A percentile compares a stretch with the other conserved stretches of the same genome.
Evolutionary conservation across 2,888 invertebrate species (phyloP).

Genomic region (Cynaeus angustus): DNA sequence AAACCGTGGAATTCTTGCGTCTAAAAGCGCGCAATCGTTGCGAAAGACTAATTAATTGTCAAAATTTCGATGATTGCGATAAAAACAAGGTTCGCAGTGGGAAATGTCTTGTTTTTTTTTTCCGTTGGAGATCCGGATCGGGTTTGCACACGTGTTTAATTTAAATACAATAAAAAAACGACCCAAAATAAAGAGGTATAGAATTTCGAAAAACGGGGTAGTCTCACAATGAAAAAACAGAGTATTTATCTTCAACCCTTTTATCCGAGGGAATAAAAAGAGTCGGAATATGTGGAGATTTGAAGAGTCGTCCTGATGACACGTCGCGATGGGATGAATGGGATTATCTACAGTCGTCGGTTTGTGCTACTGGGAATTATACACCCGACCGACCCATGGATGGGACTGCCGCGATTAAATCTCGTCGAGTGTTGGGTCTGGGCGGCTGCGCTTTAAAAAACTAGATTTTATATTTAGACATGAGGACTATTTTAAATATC

Average conservation of each 20-base stretch:
- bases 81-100: background rate
- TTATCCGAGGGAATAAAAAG: slow-evolving; percentile 38
- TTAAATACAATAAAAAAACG: slow-evolving; percentile 64
- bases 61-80: slow-evolving; percentile 3
- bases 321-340: slow-evolving; percentile 11
- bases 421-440: slow-evolving; percentile 25
- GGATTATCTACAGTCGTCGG: background rate
- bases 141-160: slow-evolving; percentile 60
- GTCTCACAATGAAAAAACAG: slow-evolving; percentile 47
- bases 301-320: slow-evolving; percentile 12
- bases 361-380: slow-evolving; percentile 20
- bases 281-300: slow-evolving; percentile 31
- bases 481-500: slow-evolving; percentile 51
- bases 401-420: slow-evolving; percentile 36
- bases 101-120: background rate
- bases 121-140: slow-evolving; percentile 45
- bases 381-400: slow-evolving; percentile 36
- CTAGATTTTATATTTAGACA: slow-evolving; percentile 52
- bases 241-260: slow-evolving; percentile 52
- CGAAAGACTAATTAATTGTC: slow-evolving; percentile 21
- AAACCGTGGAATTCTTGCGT: background rate
- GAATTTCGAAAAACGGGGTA: slow-evolving; percentile 61
- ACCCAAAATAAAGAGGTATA: slow-evolving; percentile 68
- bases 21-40: background rate
- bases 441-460: slow-evolving; percentile 46